A percentile compares a stretch with the other conserved stretches of the same genome.
Evolutionary conservation across 2,113 vertebrate genomes (phyloP).

Genomic region (Plecotus auritus): DNA sequence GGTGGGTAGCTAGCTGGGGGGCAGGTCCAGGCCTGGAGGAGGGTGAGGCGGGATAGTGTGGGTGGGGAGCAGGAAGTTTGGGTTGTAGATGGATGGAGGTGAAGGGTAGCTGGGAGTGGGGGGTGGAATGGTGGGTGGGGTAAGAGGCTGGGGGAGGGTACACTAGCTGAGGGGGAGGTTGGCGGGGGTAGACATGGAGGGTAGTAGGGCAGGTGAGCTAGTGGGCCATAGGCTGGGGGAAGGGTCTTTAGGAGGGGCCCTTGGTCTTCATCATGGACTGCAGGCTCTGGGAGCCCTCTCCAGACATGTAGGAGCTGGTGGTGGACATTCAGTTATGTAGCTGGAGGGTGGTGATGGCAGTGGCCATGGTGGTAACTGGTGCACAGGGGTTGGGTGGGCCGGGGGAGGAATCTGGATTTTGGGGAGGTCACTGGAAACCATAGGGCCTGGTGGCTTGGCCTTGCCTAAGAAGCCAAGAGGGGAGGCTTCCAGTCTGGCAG

Average conservation of each 20-base stretch:
- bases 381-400: slow-evolving; percentile 89
- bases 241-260: slow-evolving; percentile 90
- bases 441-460: slow-evolving; percentile 80
- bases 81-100: slow-evolving; percentile 87
- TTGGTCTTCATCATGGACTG: slow-evolving; percentile 99
- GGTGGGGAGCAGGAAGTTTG: slow-evolving; percentile 87
- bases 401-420: slow-evolving; percentile 91
- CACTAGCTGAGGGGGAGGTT: slow-evolving; percentile 82
- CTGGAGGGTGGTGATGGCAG: slow-evolving; percentile 90
- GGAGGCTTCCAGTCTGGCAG: slow-evolving; percentile 92
- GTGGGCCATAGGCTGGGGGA: slow-evolving; percentile 87
- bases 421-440: slow-evolving; percentile 84
- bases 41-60: slow-evolving; percentile 87
- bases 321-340: slow-evolving; percentile 97
- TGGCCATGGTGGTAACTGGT: slow-evolving; percentile 91
- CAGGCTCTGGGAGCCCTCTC: slow-evolving; percentile 94
- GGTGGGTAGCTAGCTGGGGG: slow-evolving; percentile 91
- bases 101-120: slow-evolving; percentile 90
- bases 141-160: slow-evolving; percentile 80
- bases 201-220: slow-evolving; percentile 88
- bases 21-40: slow-evolving; percentile 90
- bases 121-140: slow-evolving; percentile 87
- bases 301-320: slow-evolving; percentile 96
- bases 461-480: slow-evolving; percentile 82
- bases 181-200: slow-evolving; percentile 86